phyloP scores from a whole-genome alignment of 1,140 invertebrate species.

The Heterodera carotae region DNA sequence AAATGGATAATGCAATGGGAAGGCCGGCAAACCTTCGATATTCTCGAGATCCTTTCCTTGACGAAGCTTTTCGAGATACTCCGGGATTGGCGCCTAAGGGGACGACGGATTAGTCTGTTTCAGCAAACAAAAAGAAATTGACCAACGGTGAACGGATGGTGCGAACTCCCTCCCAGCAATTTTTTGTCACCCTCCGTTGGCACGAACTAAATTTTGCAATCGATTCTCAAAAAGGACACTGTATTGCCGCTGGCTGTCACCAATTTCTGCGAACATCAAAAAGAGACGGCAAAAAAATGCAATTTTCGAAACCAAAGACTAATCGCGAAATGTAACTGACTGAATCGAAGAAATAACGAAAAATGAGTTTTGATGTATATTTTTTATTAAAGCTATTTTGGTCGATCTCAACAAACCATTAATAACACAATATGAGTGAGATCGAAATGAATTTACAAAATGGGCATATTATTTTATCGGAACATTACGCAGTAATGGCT shows the following conservation, averaged over 20 bases:
- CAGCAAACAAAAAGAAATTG: neutral
- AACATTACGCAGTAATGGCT: no score
- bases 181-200: conserved; percentile 23
- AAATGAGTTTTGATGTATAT: neutral
- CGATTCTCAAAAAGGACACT: neutral
- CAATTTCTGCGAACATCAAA: neutral
- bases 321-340: no score
- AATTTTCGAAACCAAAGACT: no score
- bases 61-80: conserved; percentile 76
- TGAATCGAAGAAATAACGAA: neutral
- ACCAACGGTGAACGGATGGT: conserved; percentile 88
- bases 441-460: neutral
- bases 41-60: conserved; percentile 32
- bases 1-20: conserved; percentile 34
- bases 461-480: no score
- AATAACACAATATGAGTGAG: neutral
- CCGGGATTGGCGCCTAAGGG: conserved; percentile 71
- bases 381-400: neutral
- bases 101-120: neutral
- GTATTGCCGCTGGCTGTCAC: neutral
- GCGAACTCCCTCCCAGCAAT: conserved; percentile 77
- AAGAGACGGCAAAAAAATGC: neutral
- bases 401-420: neutral
- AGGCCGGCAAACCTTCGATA: conserved; percentile 47
- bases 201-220: neutral